These are phyloP conservation scores for Benitochromis conjunctus DNA, from an alignment of 2,113 vertebrate species.

Conservation along the genomic window DNA sequence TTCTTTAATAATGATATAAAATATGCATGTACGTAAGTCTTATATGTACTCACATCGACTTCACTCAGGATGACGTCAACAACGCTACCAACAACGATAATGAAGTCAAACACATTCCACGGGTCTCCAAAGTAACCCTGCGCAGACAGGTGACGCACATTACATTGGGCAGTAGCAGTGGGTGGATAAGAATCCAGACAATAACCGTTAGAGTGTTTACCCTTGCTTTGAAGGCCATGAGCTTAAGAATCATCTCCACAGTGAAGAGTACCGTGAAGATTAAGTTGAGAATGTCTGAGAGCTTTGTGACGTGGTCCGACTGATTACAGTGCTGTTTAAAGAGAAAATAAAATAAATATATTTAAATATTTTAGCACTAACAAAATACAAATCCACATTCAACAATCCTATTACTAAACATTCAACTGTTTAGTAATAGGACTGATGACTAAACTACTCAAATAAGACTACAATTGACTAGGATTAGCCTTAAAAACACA, in stretches of 20 bases:
- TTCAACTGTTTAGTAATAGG: background rate
- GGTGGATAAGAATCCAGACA: no score
- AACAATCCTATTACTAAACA: background rate
- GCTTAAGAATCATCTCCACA: slow-evolving; percentile 93
- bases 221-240: slow-evolving; percentile 94
- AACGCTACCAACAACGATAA: slow-evolving; percentile 94
- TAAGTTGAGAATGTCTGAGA: slow-evolving; percentile 89
- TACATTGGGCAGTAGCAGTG: background rate
- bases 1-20: background rate
- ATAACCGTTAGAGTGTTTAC: slow-evolving; percentile 51
- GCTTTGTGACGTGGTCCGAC: slow-evolving; percentile 86
- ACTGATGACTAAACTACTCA: background rate
- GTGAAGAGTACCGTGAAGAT: slow-evolving; percentile 96
- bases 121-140: slow-evolving; percentile 98
- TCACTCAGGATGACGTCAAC: slow-evolving; percentile 97
- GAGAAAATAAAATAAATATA: background rate
- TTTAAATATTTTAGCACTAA: background rate
- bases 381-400: background rate
- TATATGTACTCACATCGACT: slow-evolving; percentile 86
- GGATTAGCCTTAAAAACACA: background rate
- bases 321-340: slow-evolving; percentile 88
- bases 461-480: background rate
- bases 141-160: background rate
- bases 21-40: background rate
- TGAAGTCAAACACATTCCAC: slow-evolving; percentile 99